Conservation (phyloP, 2,888 invertebrate genomes). For the Tricholauxania praeusta region DNA sequence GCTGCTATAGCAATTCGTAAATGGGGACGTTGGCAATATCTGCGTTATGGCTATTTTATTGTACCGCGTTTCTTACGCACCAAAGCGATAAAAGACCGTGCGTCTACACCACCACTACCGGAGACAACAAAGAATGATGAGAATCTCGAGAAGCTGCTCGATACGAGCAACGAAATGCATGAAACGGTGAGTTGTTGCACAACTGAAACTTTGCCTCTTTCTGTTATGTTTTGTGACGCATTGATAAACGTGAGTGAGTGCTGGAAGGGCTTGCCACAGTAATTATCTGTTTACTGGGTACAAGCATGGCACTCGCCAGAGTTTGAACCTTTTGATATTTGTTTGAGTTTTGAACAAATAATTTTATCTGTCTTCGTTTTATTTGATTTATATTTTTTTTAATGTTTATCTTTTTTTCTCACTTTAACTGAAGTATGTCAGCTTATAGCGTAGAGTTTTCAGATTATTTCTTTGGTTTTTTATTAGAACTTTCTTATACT, state of each 20-base stretch:
- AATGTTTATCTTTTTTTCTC: conserved; percentile 18
- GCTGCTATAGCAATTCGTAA: conserved; percentile 57
- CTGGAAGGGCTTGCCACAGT: no score
- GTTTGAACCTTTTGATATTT: neutral
- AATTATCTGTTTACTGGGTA: no score
- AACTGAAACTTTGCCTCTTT: conserved; percentile 11
- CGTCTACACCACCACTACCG: conserved; percentile 66
- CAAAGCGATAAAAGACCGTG: conserved; percentile 57
- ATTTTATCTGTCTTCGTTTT: conserved; percentile 7
- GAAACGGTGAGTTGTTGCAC: conserved; percentile 62
- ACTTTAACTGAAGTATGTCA: no score
- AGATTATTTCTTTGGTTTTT: no score
- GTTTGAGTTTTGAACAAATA: conserved; percentile 8
- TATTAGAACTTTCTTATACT: no score
- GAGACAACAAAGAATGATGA: conserved; percentile 61
- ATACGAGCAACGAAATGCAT: conserved; percentile 65
- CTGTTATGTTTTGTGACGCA: no score
- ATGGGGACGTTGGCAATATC: conserved; percentile 64
- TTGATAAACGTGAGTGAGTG: no score
- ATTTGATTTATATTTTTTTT: conserved; percentile 7
- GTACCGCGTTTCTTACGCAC: conserved; percentile 60
- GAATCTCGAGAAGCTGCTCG: conserved; percentile 63
- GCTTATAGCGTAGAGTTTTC: no score
- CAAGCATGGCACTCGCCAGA: no score
- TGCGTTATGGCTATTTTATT: conserved; percentile 63